A percentile compares a stretch with the other conserved stretches of the same genome.
Conservation (phyloP, 2,113 vertebrate species). For the Colossoma macropomum region DNA sequence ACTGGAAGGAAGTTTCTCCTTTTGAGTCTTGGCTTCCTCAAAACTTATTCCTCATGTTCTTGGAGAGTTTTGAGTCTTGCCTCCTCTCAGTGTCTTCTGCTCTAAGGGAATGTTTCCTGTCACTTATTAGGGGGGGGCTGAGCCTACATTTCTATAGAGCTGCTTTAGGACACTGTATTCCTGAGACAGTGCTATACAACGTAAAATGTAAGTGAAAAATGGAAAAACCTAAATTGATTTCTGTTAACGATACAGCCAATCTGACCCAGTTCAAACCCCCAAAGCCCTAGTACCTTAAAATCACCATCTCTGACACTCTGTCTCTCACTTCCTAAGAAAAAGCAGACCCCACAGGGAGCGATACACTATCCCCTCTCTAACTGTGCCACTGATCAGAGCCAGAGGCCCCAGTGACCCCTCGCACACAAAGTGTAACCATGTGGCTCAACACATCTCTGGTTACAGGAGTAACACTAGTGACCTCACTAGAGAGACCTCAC, state of each 20-base stretch:
- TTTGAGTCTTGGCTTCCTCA: too few relatives aligned
- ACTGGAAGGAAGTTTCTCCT: too few relatives aligned
- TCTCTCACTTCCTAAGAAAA: background rate
- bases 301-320: background rate
- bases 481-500: background rate
- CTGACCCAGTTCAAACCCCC: background rate
- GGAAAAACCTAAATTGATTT: background rate
- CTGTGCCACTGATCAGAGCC: conserved; percentile 7
- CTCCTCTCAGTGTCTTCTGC: too few relatives aligned
- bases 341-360: conserved; percentile 7
- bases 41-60: too few relatives aligned
- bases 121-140: too few relatives aligned
- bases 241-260: background rate
- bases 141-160: background rate
- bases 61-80: too few relatives aligned
- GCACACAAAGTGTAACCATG: background rate
- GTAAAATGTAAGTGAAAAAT: background rate
- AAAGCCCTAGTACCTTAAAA: background rate
- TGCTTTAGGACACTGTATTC: background rate
- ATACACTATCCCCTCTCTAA: background rate
- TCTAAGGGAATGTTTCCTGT: too few relatives aligned
- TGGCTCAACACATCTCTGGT: background rate
- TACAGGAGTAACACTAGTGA: conserved; percentile 3
- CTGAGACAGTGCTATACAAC: background rate
- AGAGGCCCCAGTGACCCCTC: background rate